Base-by-base conservation (phyloP, 2,797 vertebrate species). In the Crax fasciolata region DNA sequence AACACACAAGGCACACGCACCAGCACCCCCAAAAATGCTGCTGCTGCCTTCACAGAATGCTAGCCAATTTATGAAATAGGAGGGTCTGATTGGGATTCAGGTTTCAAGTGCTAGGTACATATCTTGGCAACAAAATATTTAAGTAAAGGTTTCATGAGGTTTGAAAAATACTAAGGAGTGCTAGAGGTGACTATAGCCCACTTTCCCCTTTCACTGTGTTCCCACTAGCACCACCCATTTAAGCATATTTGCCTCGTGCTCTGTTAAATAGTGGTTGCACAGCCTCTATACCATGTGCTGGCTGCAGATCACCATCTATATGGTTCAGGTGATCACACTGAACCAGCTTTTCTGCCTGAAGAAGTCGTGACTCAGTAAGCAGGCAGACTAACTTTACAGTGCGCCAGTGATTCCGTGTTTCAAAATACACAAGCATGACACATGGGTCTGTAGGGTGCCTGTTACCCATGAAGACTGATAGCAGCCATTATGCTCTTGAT, bases 1-100 rank as follows among this genome's bases (percentile, higher is more conserved):
- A 74, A 62, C 46, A 10, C 3, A 13, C 21, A 23, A 35, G 4
- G 2, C 18, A 35, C 2, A 4, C 8, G 16, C 8, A 4, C 2
- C 2, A 82, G 17, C 11, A 32, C 9, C 48, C 3, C 0, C 1
- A 25, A 55, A 83, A 65, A 24, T 80, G 54, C 61, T 72, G 4
- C 18, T 62, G 14, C 35, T 65, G 8, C 17, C 19, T 87, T 82
- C 59, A 21, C 16, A 59, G 10, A 48, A 59, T 28, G 27, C 18
- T 59, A 58, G 14, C 13, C 72, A 20, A 24, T 67, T 58, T 51
- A 46, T 54, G 28, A 51, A 91, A 59, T 11, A 75, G 13, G 24
- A 21, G 18, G 32, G 11, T 44, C 41, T 57, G 18, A 25, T 3
- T 30, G 28, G 27, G 16, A 48, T 38, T 13, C 11, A 41, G 48